Evolutionary conservation across 2,888 invertebrate species (phyloP), one percentile per base, ranked within the genome.

Genomic region (Pollenia angustigena): DNA sequence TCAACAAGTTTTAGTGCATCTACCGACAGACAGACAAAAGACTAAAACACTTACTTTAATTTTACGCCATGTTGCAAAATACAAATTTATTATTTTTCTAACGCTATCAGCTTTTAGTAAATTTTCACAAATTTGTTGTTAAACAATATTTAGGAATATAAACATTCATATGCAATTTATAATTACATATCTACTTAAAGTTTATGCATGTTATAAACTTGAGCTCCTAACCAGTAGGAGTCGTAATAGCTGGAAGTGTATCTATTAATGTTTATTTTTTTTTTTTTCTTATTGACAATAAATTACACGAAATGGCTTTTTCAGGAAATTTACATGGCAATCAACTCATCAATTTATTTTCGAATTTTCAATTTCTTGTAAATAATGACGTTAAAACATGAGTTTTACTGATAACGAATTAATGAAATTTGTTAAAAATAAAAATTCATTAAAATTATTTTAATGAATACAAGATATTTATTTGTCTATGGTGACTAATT

Each of bases 51-150:
- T 16, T 48, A 78, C 66, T 12, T 66, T 44, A 56, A 66, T 78
- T 78, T 68, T 56, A 68, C 40, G 78, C 32, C 50, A 16, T 44
- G 16, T 72, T 80, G 71, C 44, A 62, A 42, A 71, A 62, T 16
- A 18, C 14, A 50, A 58, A 58, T 58, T 76, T 62, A 48, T 60
- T 60, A 44, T 50, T 42, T 52, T 52, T 75, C 64, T 18, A 62
- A 62, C 50, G 23, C 9, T 7, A 9, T 4, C 10, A 6, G 23
- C 40, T 56, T 46, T 14, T 54, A 58, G 46, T 46, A 46, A 69
- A 32, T 16, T 32, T 69, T 16, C 16, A 16, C 50, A 69, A 52
- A 40, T 54, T 32, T 32, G 18, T n/a, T 50, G 12, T 2, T 18
- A 40, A 32, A 12, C 23, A 56, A 50, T 52, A 52, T 52, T 52